These are phyloP conservation scores for Lysandra bellargus DNA, from an alignment of 2,888 invertebrate species.

Conservation along the genomic window DNA sequence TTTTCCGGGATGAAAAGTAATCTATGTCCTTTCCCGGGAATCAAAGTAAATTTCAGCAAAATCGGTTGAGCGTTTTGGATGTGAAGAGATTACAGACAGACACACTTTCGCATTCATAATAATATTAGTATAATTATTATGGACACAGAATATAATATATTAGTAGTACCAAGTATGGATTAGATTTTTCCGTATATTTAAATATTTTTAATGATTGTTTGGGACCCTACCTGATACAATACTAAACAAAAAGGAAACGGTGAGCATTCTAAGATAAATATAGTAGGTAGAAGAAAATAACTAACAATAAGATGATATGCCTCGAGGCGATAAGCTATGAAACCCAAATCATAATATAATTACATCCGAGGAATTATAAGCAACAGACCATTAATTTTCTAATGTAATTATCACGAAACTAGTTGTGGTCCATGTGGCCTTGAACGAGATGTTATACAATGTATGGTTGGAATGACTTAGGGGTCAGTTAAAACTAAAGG, in stretches of 20 bases:
- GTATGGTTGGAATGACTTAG: neutral
- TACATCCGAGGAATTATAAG: slow-evolving; percentile 43
- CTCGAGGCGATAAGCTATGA: slow-evolving; percentile 45
- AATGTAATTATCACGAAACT: slow-evolving; percentile 41
- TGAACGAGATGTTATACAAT: neutral
- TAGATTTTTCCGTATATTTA: no score
- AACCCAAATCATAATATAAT: slow-evolving; percentile 43
- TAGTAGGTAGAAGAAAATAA: slow-evolving; percentile 46
- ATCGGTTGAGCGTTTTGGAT: no score
- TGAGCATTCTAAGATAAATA: slow-evolving; percentile 44
- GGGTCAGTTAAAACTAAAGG: no score
- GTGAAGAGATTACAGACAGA: no score
- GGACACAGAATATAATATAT: no score
- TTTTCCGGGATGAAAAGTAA: no score
- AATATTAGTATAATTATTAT: no score
- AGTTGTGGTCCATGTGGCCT: slow-evolving; percentile 32
- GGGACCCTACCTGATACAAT: neutral
- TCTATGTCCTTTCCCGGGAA: no score
- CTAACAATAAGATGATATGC: slow-evolving; percentile 44
- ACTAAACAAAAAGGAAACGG: slow-evolving; percentile 2
- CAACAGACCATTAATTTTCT: slow-evolving; percentile 41
- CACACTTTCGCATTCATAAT: no score
- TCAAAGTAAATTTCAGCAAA: no score
- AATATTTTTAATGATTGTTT: neutral
- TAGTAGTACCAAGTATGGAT: no score